These are phyloP conservation scores for Tolypeutes matacus DNA, from an alignment of 2,797 vertebrate species.

Conservation along the genomic window DNA sequence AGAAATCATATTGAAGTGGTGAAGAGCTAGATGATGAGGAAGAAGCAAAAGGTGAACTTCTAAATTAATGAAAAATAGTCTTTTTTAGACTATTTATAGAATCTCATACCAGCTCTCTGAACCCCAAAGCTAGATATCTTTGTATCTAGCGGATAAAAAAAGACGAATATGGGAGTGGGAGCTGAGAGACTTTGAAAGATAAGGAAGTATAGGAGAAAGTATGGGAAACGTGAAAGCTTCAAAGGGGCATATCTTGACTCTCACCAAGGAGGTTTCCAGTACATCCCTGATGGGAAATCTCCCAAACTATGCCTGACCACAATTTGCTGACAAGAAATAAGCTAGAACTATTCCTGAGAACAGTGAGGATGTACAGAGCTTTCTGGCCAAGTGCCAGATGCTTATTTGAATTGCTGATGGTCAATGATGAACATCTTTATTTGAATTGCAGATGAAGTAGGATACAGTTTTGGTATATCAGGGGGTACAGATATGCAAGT, in stretches of 20 bases:
- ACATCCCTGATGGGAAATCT: conserved; percentile 15
- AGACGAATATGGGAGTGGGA: not conserved
- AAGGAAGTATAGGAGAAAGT: not conserved
- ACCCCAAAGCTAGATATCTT: too few species aligned
- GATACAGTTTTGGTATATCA: conserved; percentile 63
- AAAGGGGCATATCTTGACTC: not conserved
- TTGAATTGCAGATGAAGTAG: conserved; percentile 76
- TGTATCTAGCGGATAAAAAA: conserved; percentile 24
- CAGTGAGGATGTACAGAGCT: conserved; percentile 3
- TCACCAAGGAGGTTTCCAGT: conserved; percentile 22
- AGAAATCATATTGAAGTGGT: not conserved
- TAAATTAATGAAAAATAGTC: conserved; percentile 23
- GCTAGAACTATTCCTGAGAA: conserved; percentile 24
- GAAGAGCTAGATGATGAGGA: not conserved
- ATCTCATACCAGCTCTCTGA: not conserved
- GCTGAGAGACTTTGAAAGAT: conserved; percentile 17
- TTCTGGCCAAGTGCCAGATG: conserved; percentile 57
- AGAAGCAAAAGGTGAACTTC: not conserved
- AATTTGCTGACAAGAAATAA: conserved; percentile 57
- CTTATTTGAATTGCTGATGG: conserved; percentile 79
- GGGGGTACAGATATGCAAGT: conserved; percentile 64
- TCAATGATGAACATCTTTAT: conserved; percentile 68
- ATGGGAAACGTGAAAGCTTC: not conserved
- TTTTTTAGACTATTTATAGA: not conserved
- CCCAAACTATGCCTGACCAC: not conserved